A percentile compares a stretch with the other conserved stretches of the same genome.
phyloP scores from a whole-genome alignment of 1,140 invertebrate genomes.

The Rhynchophorus ferrugineus region DNA sequence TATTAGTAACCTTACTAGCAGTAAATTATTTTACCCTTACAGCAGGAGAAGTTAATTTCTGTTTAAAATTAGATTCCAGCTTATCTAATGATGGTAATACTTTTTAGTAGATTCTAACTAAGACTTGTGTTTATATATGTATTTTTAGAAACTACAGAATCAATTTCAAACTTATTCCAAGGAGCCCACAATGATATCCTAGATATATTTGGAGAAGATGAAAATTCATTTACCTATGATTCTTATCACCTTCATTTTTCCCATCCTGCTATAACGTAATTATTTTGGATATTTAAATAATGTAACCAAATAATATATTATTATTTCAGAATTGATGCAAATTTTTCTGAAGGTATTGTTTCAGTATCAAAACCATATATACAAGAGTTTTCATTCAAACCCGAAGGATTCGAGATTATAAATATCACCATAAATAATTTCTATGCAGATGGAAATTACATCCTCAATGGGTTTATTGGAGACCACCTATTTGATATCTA shows the following conservation, averaged over 20 bases:
- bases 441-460: constrained; percentile 8
- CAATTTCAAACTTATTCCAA: no score
- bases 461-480: constrained; percentile 8
- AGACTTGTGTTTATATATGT: no score
- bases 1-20: no score
- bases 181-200: no score
- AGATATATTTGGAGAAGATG: no score
- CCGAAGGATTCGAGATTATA: constrained; percentile 7
- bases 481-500: constrained; percentile 10
- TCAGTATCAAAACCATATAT: background rate
- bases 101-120: no score
- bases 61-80: no score
- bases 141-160: no score
- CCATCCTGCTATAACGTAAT: constrained; percentile 14
- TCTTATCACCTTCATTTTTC: background rate
- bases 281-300: background rate
- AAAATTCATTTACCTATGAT: no score
- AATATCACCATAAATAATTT: constrained; percentile 2
- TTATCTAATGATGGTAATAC: no score
- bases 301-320: background rate
- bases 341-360: background rate
- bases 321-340: background rate
- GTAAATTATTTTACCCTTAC: no score
- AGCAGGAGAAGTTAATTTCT: no score
- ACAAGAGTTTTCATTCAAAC: background rate